phyloP scores from a whole-genome alignment of 2,797 vertebrate genomes.

The Lateolabrax maculatus region DNA sequence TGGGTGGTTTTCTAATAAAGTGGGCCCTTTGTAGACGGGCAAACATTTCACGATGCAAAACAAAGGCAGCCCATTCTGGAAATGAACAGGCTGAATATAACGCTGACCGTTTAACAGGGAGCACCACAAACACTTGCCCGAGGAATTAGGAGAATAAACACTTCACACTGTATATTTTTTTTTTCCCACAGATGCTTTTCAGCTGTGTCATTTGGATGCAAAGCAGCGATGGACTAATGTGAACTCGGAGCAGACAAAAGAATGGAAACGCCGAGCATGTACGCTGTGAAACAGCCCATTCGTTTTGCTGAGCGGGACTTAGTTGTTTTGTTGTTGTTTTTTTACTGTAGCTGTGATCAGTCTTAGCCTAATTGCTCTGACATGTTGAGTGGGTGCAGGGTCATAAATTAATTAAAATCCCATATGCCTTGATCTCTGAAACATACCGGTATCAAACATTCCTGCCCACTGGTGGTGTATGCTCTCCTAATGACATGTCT shows the following conservation, averaged over 20 bases:
- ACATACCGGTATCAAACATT: neutral
- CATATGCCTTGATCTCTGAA: neutral
- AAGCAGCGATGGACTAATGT: conserved; percentile 41
- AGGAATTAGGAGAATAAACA: conserved; percentile 54
- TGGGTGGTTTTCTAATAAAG: conserved; percentile 69
- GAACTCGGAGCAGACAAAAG: conserved; percentile 32
- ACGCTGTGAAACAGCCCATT: neutral
- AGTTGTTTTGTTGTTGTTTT: no score
- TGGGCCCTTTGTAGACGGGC: conserved; percentile 60
- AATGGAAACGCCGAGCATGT: conserved; percentile 32
- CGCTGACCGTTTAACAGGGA: conserved; percentile 43
- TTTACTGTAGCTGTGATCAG: neutral
- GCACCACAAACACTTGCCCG: conserved; percentile 37
- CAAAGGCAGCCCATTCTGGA: conserved; percentile 59
- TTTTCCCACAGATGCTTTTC: conserved; percentile 36
- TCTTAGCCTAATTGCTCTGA: conserved; percentile 7
- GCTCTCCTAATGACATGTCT: neutral
- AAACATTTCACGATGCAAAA: conserved; percentile 74
- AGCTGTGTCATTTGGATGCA: conserved; percentile 44
- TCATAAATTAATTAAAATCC: conserved; percentile 12
- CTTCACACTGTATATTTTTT: conserved; percentile 50
- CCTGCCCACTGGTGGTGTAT: neutral
- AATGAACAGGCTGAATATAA: conserved; percentile 66
- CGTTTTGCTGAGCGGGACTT: conserved; percentile 7
- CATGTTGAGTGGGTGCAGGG: neutral